A percentile compares a stretch with the other conserved stretches of the same genome.
Evolutionary conservation across 2,797 vertebrate genomes (phyloP).

Genomic region (Amazonetta brasiliensis): DNA sequence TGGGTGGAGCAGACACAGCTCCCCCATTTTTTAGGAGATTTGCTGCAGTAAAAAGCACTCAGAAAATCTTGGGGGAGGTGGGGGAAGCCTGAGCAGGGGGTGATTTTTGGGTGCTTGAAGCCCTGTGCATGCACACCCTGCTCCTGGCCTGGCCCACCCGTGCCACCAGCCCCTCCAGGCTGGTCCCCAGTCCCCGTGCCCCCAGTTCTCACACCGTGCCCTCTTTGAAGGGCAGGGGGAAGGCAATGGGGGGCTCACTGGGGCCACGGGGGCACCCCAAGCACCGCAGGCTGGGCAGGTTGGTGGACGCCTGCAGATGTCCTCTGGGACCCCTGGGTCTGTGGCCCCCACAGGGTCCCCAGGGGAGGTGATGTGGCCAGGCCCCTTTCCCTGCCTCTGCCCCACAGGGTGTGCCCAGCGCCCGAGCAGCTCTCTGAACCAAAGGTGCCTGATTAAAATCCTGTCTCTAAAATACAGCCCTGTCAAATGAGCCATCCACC

Average conservation of each 20-base stretch:
- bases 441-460: slow-evolving; percentile 51
- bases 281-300: not conserved
- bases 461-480: slow-evolving; percentile 22
- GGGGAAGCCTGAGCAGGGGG: not conserved
- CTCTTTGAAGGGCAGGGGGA: not conserved
- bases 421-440: not conserved
- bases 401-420: too few relatives aligned
- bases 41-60: not conserved
- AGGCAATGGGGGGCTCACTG: not conserved
- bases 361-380: too few relatives aligned
- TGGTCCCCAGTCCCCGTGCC: accelerated
- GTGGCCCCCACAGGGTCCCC: too few relatives aligned
- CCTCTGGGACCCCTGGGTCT: not conserved
- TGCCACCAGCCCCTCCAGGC: accelerated
- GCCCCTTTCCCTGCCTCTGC: too few relatives aligned
- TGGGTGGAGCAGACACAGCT: not conserved
- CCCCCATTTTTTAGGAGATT: accelerated
- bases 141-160: not conserved
- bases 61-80: accelerated
- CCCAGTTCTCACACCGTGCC: accelerated
- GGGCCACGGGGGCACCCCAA: not conserved
- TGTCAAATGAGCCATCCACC: accelerated
- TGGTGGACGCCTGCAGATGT: accelerated
- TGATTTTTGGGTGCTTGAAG: not conserved
- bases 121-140: not conserved